A percentile compares a stretch with the other conserved stretches of the same genome.
Evolutionary conservation across 2,888 invertebrate genomes (phyloP).

Genomic region (Creontiades dilutus): DNA sequence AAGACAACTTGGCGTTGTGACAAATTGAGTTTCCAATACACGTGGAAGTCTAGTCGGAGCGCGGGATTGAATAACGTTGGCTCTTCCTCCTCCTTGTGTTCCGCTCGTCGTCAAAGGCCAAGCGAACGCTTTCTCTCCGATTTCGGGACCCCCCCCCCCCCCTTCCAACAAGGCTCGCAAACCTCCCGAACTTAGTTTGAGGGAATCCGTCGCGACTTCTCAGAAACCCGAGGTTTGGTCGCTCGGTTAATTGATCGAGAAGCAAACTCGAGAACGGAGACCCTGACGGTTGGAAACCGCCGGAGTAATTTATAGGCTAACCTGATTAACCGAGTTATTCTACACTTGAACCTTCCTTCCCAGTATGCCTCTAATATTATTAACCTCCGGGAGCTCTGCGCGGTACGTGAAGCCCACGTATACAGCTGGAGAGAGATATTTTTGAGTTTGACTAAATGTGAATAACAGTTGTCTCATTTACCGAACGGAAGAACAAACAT

Average conservation of each 20-base stretch:
- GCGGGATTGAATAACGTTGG: not conserved
- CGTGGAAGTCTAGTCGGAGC: not conserved
- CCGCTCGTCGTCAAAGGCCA: not conserved
- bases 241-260: conserved; percentile 10
- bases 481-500: no score
- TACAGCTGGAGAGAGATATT: not conserved
- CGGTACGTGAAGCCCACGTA: not conserved
- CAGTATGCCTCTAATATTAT: conserved; percentile 53
- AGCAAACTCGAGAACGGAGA: conserved; percentile 15
- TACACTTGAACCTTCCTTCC: conserved; percentile 19
- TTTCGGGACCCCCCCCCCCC: not conserved
- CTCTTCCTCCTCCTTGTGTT: not conserved
- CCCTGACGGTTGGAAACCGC: conserved; percentile 39
- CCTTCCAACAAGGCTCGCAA: not conserved
- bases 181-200: conserved; percentile 21
- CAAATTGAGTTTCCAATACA: not conserved
- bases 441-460: no score
- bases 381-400: not conserved
- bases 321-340: conserved; percentile 52
- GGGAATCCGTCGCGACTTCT: conserved; percentile 9
- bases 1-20: not conserved
- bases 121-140: not conserved
- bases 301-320: conserved; percentile 54
- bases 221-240: not conserved
- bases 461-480: no score